Evolutionary conservation across 2,113 vertebrate species (phyloP).

Genomic region (Eulacestoma nigropectus): DNA sequence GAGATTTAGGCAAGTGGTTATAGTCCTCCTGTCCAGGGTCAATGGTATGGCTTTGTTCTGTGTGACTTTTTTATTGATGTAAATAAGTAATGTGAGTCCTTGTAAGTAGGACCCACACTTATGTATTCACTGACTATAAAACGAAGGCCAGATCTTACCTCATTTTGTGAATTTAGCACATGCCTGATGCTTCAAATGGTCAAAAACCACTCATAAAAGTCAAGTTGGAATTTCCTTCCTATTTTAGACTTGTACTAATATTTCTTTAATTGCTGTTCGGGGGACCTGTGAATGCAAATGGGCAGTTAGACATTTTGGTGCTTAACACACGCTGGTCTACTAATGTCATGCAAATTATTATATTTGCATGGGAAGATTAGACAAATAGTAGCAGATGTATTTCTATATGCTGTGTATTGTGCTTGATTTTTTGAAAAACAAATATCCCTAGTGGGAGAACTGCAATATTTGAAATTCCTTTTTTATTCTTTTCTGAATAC

Average conservation of each 20-base stretch:
- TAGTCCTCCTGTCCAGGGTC: background rate
- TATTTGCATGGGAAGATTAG: background rate
- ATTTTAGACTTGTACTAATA: background rate
- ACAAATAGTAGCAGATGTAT: background rate
- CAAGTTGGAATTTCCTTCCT: background rate
- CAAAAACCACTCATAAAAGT: background rate
- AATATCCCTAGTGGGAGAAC: background rate
- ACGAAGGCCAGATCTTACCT: background rate
- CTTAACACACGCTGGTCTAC: background rate
- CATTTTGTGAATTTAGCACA: background rate
- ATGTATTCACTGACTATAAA: background rate
- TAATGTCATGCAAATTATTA: slow-evolving; percentile 10
- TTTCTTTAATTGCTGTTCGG: background rate
- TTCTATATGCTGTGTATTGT: background rate
- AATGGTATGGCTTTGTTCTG: background rate
- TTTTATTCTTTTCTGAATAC: background rate
- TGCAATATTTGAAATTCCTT: background rate
- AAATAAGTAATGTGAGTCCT: background rate
- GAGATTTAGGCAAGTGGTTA: background rate
- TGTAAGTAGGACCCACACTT: background rate
- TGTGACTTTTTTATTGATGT: background rate
- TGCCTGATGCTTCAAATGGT: background rate
- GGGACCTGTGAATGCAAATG: background rate
- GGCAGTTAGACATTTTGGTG: background rate
- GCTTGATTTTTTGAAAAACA: background rate